These are phyloP conservation scores for Calcarius lapponicus DNA, from an alignment of 2,797 vertebrate genomes.

Conservation along the genomic window DNA sequence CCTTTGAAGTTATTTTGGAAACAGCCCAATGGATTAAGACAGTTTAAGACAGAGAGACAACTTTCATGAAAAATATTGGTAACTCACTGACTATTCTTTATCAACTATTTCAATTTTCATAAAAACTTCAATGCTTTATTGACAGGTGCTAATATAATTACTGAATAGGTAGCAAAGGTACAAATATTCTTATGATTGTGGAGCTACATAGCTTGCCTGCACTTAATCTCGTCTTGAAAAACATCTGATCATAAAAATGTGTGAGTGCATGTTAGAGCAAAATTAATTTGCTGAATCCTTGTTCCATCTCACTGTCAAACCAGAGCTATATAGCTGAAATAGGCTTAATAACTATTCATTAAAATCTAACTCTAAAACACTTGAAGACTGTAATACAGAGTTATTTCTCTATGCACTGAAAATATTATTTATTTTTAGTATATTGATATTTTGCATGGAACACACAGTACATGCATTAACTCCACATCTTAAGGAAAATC, in stretches of 20 bases:
- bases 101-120: background rate
- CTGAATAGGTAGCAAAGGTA: background rate
- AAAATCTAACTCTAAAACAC: background rate
- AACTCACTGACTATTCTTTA: background rate
- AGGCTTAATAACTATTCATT: background rate
- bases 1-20: background rate
- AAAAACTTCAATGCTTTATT: background rate
- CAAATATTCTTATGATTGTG: background rate
- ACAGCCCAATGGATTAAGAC: background rate
- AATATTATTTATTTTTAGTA: background rate
- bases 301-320: background rate
- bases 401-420: background rate
- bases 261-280: background rate
- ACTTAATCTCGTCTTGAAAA: background rate
- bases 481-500: background rate
- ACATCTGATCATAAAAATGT: background rate
- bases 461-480: rapidly evolving
- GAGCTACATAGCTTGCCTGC: background rate
- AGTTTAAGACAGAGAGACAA: background rate
- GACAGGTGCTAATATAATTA: background rate
- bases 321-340: background rate
- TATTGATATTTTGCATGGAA: background rate
- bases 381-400: background rate
- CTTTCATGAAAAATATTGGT: background rate
- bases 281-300: background rate